Evolutionary conservation across 2,113 vertebrate genomes (phyloP).

Genomic region (Pangasianodon hypophthalmus): DNA sequence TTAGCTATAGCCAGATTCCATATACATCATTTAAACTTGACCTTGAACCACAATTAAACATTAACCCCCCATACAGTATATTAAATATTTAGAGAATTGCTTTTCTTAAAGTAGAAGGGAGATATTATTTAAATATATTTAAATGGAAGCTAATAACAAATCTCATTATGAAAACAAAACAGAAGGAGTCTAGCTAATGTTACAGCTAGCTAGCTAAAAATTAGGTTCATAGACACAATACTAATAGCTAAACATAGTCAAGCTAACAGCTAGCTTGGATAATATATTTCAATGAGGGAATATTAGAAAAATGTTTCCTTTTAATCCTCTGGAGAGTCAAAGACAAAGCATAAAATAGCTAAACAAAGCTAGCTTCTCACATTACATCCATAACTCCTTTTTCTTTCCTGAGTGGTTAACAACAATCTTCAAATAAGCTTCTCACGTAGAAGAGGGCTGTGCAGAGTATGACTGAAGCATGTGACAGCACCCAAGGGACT

Average conservation of each 20-base stretch:
- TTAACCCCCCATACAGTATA: background rate
- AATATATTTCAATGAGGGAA: too few relatives aligned
- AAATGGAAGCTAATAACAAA: background rate
- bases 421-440: background rate
- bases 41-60: background rate
- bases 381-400: too few relatives aligned
- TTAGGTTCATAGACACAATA: background rate
- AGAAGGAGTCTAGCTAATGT: background rate
- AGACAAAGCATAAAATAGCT: background rate
- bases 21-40: background rate
- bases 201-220: background rate
- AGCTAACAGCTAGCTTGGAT: too few relatives aligned
- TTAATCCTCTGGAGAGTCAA: background rate
- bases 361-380: background rate
- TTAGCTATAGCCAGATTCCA: background rate
- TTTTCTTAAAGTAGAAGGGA: background rate
- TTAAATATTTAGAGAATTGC: background rate
- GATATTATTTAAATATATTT: background rate
- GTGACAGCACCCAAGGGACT: background rate
- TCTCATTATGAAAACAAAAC: background rate
- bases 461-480: background rate
- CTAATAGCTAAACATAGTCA: background rate
- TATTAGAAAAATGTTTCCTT: too few relatives aligned
- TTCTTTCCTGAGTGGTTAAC: background rate
- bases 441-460: background rate